Base-by-base conservation (phyloP, 2,888 invertebrate genomes). In the Microplitis manilae region DNA sequence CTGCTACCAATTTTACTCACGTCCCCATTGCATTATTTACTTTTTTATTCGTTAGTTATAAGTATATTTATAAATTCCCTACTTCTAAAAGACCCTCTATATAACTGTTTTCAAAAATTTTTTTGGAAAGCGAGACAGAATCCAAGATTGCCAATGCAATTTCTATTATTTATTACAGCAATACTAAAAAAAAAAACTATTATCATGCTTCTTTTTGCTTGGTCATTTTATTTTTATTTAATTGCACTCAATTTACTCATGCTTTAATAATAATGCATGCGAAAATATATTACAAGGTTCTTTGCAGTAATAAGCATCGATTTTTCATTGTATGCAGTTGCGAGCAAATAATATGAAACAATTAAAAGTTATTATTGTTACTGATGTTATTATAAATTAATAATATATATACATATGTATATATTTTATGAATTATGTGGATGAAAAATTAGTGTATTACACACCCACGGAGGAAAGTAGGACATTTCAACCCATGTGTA, bases 111-210 rank as follows among this genome's bases (percentile, higher is more conserved):
- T 67, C 5, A 30, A 9, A 62, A 38, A 62, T 40, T 60, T 71
- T 40, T 59, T 50, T 73, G 81, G 84, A 83, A 88, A 88, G 87
- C 87, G 88, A 89, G 89, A 87, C 87, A 88, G 87, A 87, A 87
- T 87, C 88, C 88, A 89, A 89, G 88, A 87, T 89, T 88, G 86
- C 87, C 88, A 88, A 87, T 88, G 83, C 78, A 80, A 82, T 77
- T 73, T 79, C 79, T 79, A 80, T 75, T 76, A 59, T 77, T 59
- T 74, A 75, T 9, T 50, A 50, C 50, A 61, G 67, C 62, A 62
- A 75, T 38, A 40, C 39, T 61, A 77, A 41, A 72, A 50, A 41
- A 72, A 50, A 72, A 78, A 76, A 72, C 73, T 78, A 82, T 71
- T 75, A 68, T 77, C 68, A 68, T 75, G 74, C 78, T 75, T 68